A percentile compares a stretch with the other conserved stretches of the same genome.
These are phyloP conservation scores for Macrosoma leucophasiata DNA, from an alignment of 2,888 invertebrate genomes.

Conservation along the genomic window DNA sequence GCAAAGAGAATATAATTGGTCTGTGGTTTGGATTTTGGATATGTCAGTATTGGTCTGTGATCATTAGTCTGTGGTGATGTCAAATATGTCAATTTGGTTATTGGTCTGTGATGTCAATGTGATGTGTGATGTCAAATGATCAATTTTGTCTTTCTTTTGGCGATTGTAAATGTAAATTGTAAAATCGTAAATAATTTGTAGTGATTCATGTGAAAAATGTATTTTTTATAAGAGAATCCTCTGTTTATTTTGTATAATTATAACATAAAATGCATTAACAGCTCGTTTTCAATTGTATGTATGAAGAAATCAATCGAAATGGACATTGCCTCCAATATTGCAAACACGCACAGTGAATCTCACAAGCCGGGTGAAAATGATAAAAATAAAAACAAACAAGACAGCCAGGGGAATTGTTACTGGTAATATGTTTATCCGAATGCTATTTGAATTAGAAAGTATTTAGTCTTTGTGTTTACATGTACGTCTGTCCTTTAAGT, in stretches of 20 bases:
- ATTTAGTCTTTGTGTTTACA: too few relatives aligned
- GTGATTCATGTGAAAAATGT: neutral
- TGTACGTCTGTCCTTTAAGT: too few relatives aligned
- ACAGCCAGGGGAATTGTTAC: constrained; percentile 59
- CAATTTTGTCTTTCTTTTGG: too few relatives aligned
- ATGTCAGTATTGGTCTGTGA: too few relatives aligned
- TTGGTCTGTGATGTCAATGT: too few relatives aligned
- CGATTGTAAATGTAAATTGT: constrained; percentile 13
- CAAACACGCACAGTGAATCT: constrained; percentile 51
- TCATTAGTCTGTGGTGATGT: too few relatives aligned
- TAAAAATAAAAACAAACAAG: constrained; percentile 47
- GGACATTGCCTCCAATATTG: constrained; percentile 36
- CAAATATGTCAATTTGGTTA: too few relatives aligned
- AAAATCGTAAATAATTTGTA: constrained; percentile 4
- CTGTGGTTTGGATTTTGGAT: too few relatives aligned
- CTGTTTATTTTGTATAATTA: constrained; percentile 8
- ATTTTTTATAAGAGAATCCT: constrained; percentile 10
- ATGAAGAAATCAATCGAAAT: constrained; percentile 41
- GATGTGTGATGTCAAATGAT: too few relatives aligned
- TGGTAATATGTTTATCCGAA: too few relatives aligned
- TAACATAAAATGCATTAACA: constrained; percentile 26
- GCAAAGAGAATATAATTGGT: too few relatives aligned
- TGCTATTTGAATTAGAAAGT: too few relatives aligned
- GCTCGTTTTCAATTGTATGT: constrained; percentile 34
- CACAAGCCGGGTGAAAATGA: constrained; percentile 54